Evolutionary conservation across 1,140 invertebrate genomes (phyloP).

Genomic region (Procambarus virginalis): DNA sequence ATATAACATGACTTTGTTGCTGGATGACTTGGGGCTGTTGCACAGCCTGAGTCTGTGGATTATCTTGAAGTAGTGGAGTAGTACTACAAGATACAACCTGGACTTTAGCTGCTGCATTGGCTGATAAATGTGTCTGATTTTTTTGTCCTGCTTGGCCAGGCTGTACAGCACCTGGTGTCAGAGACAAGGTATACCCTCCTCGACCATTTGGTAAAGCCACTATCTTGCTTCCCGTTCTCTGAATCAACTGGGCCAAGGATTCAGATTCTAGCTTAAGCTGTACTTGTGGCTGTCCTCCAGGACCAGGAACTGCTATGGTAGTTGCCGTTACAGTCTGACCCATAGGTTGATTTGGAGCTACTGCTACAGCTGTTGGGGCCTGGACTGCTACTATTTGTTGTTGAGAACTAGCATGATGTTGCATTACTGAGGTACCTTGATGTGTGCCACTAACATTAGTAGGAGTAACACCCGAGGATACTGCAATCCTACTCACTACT

Average conservation of each 20-base stretch:
- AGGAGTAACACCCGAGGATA: neutral
- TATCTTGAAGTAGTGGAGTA: constrained; percentile 18
- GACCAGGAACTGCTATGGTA: constrained; percentile 37
- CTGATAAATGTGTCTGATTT: constrained; percentile 46
- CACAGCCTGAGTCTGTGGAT: neutral
- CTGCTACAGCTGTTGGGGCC: constrained; percentile 29
- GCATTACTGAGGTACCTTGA: neutral
- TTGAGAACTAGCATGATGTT: constrained; percentile 29
- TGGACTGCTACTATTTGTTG: constrained; percentile 29
- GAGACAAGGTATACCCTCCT: constrained; percentile 68
- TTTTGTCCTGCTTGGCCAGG: constrained; percentile 52
- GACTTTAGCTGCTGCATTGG: constrained; percentile 55
- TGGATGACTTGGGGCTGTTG: constrained; percentile 39
- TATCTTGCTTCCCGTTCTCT: constrained; percentile 66
- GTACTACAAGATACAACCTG: constrained; percentile 48
- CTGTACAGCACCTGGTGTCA: constrained; percentile 56
- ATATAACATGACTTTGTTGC: constrained; percentile 48
- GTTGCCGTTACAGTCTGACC: constrained; percentile 49
- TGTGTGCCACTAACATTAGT: constrained; percentile 31
- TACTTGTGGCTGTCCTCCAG: constrained; percentile 62
- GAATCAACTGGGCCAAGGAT: constrained; percentile 61
- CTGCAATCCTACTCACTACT: constrained; percentile 49
- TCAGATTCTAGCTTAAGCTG: constrained; percentile 60
- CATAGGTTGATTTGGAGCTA: constrained; percentile 42
- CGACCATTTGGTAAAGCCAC: constrained; percentile 68